Conservation (phyloP, 2,888 invertebrate genomes). For the Caradrina kadenii region DNA sequence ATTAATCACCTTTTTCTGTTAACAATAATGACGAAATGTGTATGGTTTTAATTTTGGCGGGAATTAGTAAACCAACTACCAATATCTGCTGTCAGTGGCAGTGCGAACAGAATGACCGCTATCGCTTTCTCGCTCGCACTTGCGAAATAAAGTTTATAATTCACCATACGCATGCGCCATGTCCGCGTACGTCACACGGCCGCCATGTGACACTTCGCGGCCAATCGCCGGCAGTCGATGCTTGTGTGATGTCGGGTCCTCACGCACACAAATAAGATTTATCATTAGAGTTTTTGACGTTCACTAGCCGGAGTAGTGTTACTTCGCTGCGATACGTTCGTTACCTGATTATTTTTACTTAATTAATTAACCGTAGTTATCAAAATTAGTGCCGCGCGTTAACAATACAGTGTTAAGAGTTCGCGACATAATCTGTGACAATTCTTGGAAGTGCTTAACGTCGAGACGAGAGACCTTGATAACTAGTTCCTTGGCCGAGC, state of each 20-base stretch:
- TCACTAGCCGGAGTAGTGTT: constrained; percentile 72
- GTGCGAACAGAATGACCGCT: constrained; percentile 21
- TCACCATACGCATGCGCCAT: constrained; percentile 81
- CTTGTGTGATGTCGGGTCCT: constrained; percentile 76
- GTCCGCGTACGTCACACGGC: constrained; percentile 77
- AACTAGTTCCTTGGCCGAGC: constrained; percentile 89
- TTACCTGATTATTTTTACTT: constrained; percentile 35
- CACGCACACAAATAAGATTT: constrained; percentile 73
- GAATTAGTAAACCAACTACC: constrained; percentile 21
- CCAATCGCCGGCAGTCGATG: constrained; percentile 80
- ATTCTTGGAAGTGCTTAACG: constrained; percentile 87
- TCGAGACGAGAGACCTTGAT: constrained; percentile 90
- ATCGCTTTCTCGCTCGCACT: constrained; percentile 69
- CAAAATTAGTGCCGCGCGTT: constrained; percentile 59
- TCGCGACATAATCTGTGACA: constrained; percentile 82
- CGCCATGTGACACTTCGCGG: constrained; percentile 77
- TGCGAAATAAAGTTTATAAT: constrained; percentile 76
- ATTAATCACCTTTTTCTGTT: not conserved
- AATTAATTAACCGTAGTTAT: constrained; percentile 40
- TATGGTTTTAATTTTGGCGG: constrained; percentile 58
- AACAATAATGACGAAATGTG: not conserved
- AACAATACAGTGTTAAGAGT: constrained; percentile 71
- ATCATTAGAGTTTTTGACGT: constrained; percentile 77
- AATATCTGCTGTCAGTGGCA: constrained; percentile 18
- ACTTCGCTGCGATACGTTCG: constrained; percentile 64